Evolutionary conservation across 2,113 vertebrate genomes (phyloP).

Genomic region (Lophius piscatorius): DNA sequence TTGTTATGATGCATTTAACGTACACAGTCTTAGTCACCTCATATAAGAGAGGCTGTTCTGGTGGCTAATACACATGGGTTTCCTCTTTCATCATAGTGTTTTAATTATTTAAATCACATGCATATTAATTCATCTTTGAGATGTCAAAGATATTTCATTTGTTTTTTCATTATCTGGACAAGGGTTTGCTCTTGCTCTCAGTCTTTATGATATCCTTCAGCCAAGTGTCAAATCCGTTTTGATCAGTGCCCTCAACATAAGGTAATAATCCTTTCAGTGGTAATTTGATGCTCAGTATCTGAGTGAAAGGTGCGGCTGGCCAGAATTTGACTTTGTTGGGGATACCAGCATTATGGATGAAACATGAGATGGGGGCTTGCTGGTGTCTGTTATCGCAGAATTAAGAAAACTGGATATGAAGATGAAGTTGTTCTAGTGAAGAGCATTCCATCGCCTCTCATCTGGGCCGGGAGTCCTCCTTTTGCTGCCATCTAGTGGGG

Average conservation of each 20-base stretch:
- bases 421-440: too few species aligned
- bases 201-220: constrained; percentile 2
- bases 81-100: neutral
- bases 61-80: constrained; percentile 3
- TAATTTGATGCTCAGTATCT: constrained; percentile 7
- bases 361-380: constrained; percentile 11
- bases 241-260: constrained; percentile 30
- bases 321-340: too few species aligned
- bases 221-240: constrained; percentile 40
- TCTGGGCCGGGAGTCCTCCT: constrained; percentile 30
- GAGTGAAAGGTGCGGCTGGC: too few species aligned
- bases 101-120: constrained; percentile 1
- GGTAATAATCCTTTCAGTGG: constrained; percentile 24
- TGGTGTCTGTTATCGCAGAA: constrained; percentile 3
- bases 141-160: too few species aligned
- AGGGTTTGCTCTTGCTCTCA: neutral
- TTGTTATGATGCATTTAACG: constrained; percentile 9
- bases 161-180: constrained; percentile 7
- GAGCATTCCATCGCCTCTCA: too few species aligned
- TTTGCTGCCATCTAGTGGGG: constrained; percentile 56
- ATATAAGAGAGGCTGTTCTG: neutral
- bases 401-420: neutral
- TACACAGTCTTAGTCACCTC: too few species aligned
- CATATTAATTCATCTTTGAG: neutral
- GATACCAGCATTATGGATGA: too few species aligned